These are phyloP conservation scores for Ondatra zibethicus DNA, from an alignment of 2,113 vertebrate species.

Conservation along the genomic window DNA sequence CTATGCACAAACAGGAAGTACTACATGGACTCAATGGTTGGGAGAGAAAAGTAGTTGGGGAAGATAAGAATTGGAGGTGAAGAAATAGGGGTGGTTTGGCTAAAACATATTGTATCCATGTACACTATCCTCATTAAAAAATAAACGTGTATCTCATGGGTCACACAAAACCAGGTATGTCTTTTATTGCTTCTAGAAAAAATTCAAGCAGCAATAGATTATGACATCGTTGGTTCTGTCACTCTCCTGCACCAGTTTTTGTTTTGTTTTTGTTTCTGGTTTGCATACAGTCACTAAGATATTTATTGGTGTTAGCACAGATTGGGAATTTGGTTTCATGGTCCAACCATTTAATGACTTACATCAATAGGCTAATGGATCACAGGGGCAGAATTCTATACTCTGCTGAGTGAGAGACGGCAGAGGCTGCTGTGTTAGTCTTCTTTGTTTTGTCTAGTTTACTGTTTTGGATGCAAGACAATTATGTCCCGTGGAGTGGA, in stretches of 20 bases:
- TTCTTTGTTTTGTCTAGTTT: conserved; percentile 65
- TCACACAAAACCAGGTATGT: neutral
- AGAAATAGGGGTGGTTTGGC: neutral
- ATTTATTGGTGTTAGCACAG: neutral
- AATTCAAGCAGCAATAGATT: neutral
- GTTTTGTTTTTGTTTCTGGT: conserved; percentile 37
- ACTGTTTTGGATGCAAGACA: conserved; percentile 40
- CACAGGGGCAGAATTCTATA: neutral
- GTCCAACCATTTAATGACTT: conserved; percentile 39
- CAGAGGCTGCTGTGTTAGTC: neutral
- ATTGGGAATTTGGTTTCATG: conserved; percentile 53
- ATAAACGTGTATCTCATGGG: neutral
- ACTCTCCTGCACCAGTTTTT: neutral
- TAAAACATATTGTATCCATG: neutral
- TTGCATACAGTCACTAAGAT: neutral
- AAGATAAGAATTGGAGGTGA: neutral
- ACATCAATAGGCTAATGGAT: conserved; percentile 51
- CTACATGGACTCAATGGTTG: neutral
- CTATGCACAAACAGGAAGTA: neutral
- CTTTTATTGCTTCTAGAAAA: neutral
- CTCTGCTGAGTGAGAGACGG: neutral
- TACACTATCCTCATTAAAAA: neutral
- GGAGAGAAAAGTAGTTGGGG: neutral
- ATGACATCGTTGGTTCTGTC: neutral
- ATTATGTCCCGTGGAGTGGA: neutral